Percentiles rank a stretch among this genome's conserved stretches.
phyloP scores from a whole-genome alignment of 1,140 invertebrate species.

The Chironomus tepperi region DNA sequence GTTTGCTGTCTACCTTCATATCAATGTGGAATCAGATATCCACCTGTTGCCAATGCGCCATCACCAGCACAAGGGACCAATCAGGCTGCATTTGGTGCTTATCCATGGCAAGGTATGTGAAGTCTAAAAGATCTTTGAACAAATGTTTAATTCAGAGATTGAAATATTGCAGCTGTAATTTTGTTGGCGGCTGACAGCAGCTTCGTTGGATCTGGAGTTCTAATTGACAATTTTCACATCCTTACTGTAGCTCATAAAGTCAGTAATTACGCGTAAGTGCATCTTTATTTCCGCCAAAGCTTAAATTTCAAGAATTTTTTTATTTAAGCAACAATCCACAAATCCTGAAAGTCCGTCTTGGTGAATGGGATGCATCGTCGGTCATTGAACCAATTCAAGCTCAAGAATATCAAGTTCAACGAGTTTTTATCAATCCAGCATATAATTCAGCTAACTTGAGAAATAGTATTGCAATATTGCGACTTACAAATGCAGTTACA shows the following conservation, averaged over 20 bases:
- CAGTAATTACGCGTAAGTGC: slow-evolving; percentile 46
- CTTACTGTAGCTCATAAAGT: slow-evolving; percentile 62
- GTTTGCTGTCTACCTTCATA: slow-evolving; percentile 37
- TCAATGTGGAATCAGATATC: slow-evolving; percentile 35
- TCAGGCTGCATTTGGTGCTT: slow-evolving; percentile 36
- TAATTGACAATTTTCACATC: slow-evolving; percentile 53
- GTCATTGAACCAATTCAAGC: slow-evolving; percentile 51
- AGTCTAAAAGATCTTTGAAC: slow-evolving; percentile 73
- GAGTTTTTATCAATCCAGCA: slow-evolving; percentile 52
- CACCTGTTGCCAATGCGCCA: slow-evolving; percentile 32
- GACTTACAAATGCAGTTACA: slow-evolving; percentile 53
- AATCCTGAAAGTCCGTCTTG: slow-evolving; percentile 58
- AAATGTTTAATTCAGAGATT: not conserved
- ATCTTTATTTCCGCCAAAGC: not conserved
- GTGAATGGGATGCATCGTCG: slow-evolving; percentile 57
- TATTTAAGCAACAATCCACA: slow-evolving; percentile 38
- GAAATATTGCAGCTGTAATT: not conserved
- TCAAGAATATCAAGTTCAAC: slow-evolving; percentile 47
- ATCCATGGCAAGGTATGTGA: slow-evolving; percentile 39
- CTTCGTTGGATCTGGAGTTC: slow-evolving; percentile 59
- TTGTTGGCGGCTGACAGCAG: slow-evolving; percentile 43
- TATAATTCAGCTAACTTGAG: slow-evolving; percentile 56
- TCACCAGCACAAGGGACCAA: slow-evolving; percentile 28
- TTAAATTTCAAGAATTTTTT: not conserved
- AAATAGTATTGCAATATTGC: slow-evolving; percentile 60